phyloP scores from a whole-genome alignment of 2,113 vertebrate species.

The Odontophorus gujanensis region DNA sequence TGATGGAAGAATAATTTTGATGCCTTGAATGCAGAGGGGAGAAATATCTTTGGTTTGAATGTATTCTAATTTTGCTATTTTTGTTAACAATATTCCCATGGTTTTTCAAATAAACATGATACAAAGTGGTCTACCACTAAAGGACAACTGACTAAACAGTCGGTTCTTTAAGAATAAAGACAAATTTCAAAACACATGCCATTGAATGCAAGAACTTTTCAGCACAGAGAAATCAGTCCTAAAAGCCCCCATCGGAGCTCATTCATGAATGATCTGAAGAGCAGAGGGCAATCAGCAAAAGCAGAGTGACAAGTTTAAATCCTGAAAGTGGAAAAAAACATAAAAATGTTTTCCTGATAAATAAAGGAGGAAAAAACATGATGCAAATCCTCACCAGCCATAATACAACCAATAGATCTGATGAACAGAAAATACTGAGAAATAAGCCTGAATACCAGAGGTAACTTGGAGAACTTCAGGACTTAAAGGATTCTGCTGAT shows the following conservation, averaged over 20 bases:
- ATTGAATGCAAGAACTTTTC: not conserved
- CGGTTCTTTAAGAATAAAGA: slow-evolving; percentile 31
- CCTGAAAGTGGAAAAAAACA: not conserved
- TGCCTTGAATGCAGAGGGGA: slow-evolving; percentile 50
- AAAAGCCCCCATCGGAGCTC: not conserved
- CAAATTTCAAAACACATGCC: not conserved
- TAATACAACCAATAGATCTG: not conserved
- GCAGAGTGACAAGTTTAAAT: not conserved
- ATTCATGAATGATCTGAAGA: not conserved
- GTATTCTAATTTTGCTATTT: slow-evolving; percentile 48
- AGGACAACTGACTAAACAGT: not conserved
- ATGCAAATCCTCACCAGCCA: not conserved
- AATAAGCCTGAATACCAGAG: not conserved
- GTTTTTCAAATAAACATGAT: slow-evolving; percentile 43
- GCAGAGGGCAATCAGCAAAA: not conserved
- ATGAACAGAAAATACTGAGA: not conserved
- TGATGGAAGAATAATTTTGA: slow-evolving; percentile 73
- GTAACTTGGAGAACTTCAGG: not conserved
- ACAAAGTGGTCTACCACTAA: slow-evolving; percentile 35
- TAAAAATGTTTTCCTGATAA: not conserved
- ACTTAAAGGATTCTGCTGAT: not conserved
- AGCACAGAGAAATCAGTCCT: not conserved
- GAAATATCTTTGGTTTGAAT: slow-evolving; percentile 19
- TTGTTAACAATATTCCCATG: slow-evolving; percentile 47
- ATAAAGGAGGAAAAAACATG: not conserved